Conservation (phyloP, 2,797 vertebrate genomes). For the Nannoperca australis region DNA sequence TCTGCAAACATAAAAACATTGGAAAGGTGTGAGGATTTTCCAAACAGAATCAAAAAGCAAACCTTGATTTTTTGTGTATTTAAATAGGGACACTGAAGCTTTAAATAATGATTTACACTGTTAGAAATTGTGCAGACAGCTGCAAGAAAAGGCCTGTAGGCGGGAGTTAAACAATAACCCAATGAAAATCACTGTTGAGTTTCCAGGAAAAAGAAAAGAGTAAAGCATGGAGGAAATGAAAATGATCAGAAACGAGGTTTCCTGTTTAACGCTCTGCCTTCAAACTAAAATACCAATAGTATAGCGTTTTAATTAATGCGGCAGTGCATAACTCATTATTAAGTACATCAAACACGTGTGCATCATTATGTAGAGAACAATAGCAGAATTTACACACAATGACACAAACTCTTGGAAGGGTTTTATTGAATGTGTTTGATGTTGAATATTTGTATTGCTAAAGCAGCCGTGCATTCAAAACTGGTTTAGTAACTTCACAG, state of each 20-base stretch:
- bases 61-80: not conserved
- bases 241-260: not conserved
- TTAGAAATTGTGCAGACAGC: conserved; percentile 28
- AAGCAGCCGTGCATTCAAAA: not conserved
- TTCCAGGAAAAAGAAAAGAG: conserved; percentile 24
- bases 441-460: not conserved
- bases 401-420: not conserved
- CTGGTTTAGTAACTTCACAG: no score
- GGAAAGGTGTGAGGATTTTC: not conserved
- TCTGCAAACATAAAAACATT: not conserved
- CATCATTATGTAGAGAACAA: not conserved
- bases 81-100: not conserved
- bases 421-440: not conserved
- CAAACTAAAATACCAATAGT: conserved; percentile 28
- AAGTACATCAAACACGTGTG: no score
- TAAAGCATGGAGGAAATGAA: not conserved
- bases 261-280: conserved; percentile 27
- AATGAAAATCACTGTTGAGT: conserved; percentile 3
- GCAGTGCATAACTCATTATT: not conserved
- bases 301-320: not conserved
- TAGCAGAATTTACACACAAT: not conserved
- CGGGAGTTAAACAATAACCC: not conserved
- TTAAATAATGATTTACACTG: conserved; percentile 5
- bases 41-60: not conserved
- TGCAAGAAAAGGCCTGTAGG: not conserved